A percentile compares a stretch with the other conserved stretches of the same genome.
These are phyloP conservation scores for Acanthosepion esculentum DNA, from an alignment of 2,888 invertebrate genomes.

Conservation along the genomic window DNA sequence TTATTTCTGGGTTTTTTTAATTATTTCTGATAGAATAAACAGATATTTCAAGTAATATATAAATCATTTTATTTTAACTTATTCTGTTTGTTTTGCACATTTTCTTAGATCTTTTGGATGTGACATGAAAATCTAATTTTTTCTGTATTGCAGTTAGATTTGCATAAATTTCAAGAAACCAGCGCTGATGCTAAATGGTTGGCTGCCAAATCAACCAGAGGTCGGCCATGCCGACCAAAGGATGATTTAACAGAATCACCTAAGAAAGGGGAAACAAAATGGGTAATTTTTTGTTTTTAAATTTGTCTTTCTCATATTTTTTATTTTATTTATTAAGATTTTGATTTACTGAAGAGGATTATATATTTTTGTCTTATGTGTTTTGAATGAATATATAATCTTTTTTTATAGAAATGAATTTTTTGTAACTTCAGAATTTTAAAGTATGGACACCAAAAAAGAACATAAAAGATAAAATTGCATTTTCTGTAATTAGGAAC, in stretches of 20 bases:
- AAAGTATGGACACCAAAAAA: too few relatives aligned
- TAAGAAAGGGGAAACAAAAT: constrained; percentile 42
- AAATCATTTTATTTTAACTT: not conserved
- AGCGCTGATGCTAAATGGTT: constrained; percentile 87
- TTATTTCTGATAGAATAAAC: too few relatives aligned
- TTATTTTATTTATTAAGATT: not conserved
- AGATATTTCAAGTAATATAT: not conserved
- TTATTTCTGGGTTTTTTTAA: too few relatives aligned
- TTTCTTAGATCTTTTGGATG: not conserved
- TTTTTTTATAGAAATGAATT: too few relatives aligned
- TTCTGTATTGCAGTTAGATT: constrained; percentile 68
- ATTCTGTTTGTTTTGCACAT: not conserved
- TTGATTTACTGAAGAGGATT: too few relatives aligned
- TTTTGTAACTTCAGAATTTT: too few relatives aligned
- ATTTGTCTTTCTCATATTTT: not conserved
- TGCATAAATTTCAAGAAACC: constrained; percentile 73
- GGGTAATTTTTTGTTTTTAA: not conserved
- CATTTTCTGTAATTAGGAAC: too few relatives aligned
- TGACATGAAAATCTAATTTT: not conserved
- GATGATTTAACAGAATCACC: not conserved
- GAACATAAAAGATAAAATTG: too few relatives aligned
- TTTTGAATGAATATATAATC: too few relatives aligned
- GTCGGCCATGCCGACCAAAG: constrained; percentile 51
- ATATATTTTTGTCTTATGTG: too few relatives aligned
- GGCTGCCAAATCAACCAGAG: constrained; percentile 79